Evolutionary conservation across 2,113 vertebrate species (phyloP), one percentile per base, ranked within the genome.

Genomic region (Ctenodactylus gundi): DNA sequence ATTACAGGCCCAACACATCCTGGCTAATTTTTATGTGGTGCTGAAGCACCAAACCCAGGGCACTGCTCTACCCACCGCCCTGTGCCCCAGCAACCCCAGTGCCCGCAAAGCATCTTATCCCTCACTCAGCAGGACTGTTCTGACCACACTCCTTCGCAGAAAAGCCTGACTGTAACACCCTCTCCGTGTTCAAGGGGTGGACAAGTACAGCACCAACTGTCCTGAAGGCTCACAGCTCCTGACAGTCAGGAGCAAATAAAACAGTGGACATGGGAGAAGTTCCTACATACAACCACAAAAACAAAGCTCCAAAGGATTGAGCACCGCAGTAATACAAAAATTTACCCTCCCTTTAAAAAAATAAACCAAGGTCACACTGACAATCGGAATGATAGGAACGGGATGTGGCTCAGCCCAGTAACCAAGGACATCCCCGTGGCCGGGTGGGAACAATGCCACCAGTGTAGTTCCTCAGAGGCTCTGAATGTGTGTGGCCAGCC

Each of bases 311-410:
- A 70, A 86, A 89, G 57, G 29, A 70, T 1, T 46, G 29, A 94
- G 23, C 25, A 60, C 55, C 46, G 34, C 21, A 68, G 36, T 25
- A 85, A 57, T 15, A 89, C 34, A 85, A 23, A n/a, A n/a, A n/a
- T n/a, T 76, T 60, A 58, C 23, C 18, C 41, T 31, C 76, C 89
- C 34, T 75, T 64, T 91, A n/a, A 67, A 93, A 93, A 93, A 39
- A 65, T n/a, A 85, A 49, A 91, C 46, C 23, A 72, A 85, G 68
- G 31, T 70, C 67, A 86, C 67, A 78, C 11, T 86, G 7, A n/a
- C 2, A 41, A 64, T 58, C 55, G 29, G 25, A 90, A 46, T 36
- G 57, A 31, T 8, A 77, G 58, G 6, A 88, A n/a, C n/a, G n/a
- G 39, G 41, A 5, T 21, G n/a, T 53, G 58, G 46, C 20, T 64